Evolutionary conservation across 2,797 vertebrate species (phyloP).

Genomic region (Fratercula arctica): DNA sequence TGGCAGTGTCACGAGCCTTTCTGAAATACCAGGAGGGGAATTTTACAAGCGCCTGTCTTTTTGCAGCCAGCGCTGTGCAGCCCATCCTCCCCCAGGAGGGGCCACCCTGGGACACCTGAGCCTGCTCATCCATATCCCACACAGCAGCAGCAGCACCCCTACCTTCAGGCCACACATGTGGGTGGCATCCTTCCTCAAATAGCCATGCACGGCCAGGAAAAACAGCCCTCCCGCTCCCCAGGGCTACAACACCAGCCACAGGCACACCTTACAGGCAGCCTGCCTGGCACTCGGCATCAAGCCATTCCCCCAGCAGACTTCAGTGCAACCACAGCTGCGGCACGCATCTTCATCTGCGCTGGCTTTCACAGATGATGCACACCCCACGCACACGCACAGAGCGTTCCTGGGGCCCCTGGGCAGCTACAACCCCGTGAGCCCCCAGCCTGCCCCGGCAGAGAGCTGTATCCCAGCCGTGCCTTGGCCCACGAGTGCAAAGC

Average conservation of each 20-base stretch:
- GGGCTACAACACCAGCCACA: background rate
- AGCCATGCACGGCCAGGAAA: accelerated
- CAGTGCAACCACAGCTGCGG: background rate
- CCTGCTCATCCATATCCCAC: background rate
- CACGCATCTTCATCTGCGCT: accelerated
- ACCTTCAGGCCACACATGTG: background rate
- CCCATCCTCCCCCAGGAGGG: background rate
- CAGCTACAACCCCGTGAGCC: accelerated
- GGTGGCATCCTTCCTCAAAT: background rate
- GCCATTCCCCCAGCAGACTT: background rate
- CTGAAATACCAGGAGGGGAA: background rate
- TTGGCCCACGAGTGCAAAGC: background rate
- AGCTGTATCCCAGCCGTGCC: accelerated
- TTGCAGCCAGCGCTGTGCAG: background rate
- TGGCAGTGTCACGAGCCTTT: background rate
- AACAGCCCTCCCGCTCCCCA: background rate
- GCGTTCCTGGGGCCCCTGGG: background rate
- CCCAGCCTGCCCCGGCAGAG: background rate
- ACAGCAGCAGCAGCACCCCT: background rate
- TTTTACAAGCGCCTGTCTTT: background rate
- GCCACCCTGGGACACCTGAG: background rate
- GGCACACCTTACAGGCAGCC: background rate
- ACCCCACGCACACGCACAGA: background rate
- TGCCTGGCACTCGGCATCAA: background rate
- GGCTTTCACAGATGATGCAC: accelerated